Conservation (phyloP, 2,888 invertebrate genomes). For the Keiferia lycopersicella region DNA sequence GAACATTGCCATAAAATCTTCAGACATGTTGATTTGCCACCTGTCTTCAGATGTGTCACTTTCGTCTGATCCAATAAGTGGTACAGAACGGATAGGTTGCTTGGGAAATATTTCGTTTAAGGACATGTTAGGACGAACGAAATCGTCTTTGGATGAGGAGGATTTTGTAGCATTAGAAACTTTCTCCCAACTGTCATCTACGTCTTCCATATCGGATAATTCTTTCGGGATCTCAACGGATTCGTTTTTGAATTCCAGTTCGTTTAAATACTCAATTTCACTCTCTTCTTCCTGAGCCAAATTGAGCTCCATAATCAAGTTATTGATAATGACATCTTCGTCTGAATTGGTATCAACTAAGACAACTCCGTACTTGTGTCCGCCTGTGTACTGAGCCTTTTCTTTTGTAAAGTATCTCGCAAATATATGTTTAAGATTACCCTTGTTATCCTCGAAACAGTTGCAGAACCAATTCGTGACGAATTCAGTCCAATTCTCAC, state of each 20-base stretch:
- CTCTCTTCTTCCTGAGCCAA: constrained; percentile 58
- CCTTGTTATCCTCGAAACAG: constrained; percentile 58
- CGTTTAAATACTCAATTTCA: constrained; percentile 53
- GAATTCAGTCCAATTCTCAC: constrained; percentile 75
- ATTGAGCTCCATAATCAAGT: constrained; percentile 72
- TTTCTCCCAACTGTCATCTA: constrained; percentile 33
- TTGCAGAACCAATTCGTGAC: constrained; percentile 76
- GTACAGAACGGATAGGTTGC: constrained; percentile 53
- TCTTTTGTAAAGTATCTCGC: constrained; percentile 67
- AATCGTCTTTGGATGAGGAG: constrained; percentile 1
- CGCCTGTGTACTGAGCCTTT: constrained; percentile 57
- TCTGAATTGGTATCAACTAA: constrained; percentile 70
- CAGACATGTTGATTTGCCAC: constrained; percentile 51
- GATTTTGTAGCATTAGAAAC: constrained; percentile 24
- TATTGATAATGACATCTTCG: constrained; percentile 70
- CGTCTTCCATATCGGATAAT: neutral
- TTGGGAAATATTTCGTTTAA: constrained; percentile 36
- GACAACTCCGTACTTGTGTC: constrained; percentile 73
- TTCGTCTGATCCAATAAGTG: constrained; percentile 53
- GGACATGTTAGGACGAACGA: constrained; percentile 23
- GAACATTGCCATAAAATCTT: constrained; percentile 40
- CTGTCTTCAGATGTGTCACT: constrained; percentile 42
- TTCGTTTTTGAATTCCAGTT: constrained; percentile 39
- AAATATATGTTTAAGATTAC: constrained; percentile 66
- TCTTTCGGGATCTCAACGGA: constrained; percentile 4